Conservation (phyloP, 2,797 vertebrate genomes). For the Emys orbicularis region DNA sequence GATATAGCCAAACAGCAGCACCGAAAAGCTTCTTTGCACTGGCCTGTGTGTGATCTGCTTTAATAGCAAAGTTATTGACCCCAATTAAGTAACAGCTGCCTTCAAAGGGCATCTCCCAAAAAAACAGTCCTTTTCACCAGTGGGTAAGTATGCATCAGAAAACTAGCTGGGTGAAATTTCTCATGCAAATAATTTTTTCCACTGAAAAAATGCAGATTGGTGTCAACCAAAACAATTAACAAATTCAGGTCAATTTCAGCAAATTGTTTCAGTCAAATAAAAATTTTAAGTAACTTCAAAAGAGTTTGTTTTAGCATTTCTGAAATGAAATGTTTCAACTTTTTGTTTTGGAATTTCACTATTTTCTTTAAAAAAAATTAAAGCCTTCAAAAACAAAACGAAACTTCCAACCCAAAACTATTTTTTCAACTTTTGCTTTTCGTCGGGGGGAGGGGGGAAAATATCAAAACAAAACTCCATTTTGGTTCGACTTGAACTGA, state of each 20-base stretch:
- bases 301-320: neutral
- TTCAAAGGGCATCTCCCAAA: neutral
- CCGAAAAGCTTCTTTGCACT: neutral
- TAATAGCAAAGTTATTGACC: neutral
- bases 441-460: rapidly evolving
- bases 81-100: neutral
- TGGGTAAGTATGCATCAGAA: neutral
- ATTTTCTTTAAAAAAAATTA: neutral
- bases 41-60: neutral
- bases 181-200: neutral
- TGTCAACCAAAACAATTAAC: neutral
- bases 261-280: neutral
- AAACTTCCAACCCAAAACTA: neutral
- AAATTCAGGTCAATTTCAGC: neutral
- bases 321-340: neutral
- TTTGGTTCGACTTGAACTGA: neutral
- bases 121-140: neutral
- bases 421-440: neutral
- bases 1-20: neutral
- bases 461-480: neutral
- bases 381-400: neutral
- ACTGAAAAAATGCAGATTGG: neutral
- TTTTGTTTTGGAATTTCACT: neutral
- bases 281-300: neutral
- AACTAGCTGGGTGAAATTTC: neutral